phyloP scores from a whole-genome alignment of 2,888 invertebrate species.

The Thymelicus lineola region DNA sequence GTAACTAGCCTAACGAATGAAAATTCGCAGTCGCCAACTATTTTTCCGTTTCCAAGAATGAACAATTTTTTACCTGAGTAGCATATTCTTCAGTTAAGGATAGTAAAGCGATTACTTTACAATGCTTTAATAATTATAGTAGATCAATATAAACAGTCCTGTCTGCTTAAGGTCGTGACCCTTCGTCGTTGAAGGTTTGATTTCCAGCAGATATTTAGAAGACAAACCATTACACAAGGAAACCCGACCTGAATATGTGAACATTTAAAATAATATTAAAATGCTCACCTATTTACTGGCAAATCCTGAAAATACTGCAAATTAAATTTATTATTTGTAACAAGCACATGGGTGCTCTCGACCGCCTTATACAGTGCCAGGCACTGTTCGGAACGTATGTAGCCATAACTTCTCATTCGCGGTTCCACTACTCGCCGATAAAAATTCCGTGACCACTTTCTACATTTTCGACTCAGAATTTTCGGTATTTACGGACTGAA shows the following conservation, averaged over 20 bases:
- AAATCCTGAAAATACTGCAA: neutral
- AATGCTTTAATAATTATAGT: no score
- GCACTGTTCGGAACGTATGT: conserved; percentile 27
- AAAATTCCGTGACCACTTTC: conserved; percentile 36
- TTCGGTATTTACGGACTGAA: conserved; percentile 27
- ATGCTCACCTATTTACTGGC: conserved; percentile 13
- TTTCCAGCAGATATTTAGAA: no score
- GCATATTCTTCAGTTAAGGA: neutral
- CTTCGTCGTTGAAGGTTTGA: no score
- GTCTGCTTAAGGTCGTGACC: no score
- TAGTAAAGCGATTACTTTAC: no score
- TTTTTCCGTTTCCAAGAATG: neutral
- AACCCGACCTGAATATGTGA: no score
- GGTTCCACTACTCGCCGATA: conserved; percentile 31
- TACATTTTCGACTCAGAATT: conserved; percentile 29
- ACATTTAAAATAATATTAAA: neutral
- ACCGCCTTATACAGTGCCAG: conserved; percentile 20
- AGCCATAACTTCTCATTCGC: conserved; percentile 35
- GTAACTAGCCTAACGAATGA: conserved; percentile 31
- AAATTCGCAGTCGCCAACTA: conserved; percentile 4
- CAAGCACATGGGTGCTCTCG: conserved; percentile 3
- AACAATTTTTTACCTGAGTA: conserved; percentile 2
- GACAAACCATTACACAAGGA: no score
- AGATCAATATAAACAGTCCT: no score
- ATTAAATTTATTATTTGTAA: conserved; percentile 14